Evolutionary conservation across 2,888 invertebrate genomes (phyloP).

Genomic region (Hirtodrosophila duncani): DNA sequence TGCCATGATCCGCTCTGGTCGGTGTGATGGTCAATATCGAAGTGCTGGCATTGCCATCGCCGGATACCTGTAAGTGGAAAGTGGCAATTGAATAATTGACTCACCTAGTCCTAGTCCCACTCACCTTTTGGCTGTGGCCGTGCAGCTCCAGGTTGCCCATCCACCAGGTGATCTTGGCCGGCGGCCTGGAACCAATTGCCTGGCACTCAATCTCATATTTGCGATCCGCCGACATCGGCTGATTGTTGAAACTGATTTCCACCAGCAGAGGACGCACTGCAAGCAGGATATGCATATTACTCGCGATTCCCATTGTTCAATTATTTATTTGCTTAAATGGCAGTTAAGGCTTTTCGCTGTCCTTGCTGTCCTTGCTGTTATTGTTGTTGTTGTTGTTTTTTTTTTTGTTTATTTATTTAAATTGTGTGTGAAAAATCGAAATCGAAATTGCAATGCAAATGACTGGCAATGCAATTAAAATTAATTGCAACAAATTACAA

Average conservation of each 20-base stretch:
- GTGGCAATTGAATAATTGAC: too few relatives aligned
- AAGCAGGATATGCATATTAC: too few relatives aligned
- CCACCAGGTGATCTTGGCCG: constrained; percentile 92
- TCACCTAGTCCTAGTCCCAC: too few relatives aligned
- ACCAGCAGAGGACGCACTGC: constrained; percentile 90
- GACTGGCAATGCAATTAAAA: constrained; percentile 64
- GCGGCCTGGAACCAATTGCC: constrained; percentile 90
- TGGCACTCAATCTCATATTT: constrained; percentile 90
- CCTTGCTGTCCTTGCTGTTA: not conserved
- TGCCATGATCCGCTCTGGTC: constrained; percentile 87
- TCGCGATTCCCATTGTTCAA: constrained; percentile 49
- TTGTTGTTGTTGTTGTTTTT: constrained; percentile 9
- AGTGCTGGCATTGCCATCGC: constrained; percentile 88
- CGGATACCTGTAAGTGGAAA: constrained; percentile 82
- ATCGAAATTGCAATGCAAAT: constrained; percentile 40
- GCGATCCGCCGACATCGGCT: constrained; percentile 90
- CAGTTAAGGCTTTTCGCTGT: constrained; percentile 37
- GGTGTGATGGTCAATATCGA: constrained; percentile 88
- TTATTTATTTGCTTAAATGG: constrained; percentile 63
- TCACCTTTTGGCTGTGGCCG: constrained; percentile 77
- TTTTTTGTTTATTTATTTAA: constrained; percentile 62
- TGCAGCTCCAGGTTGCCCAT: constrained; percentile 85
- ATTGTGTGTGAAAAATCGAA: constrained; percentile 68
- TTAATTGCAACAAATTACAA: constrained; percentile 66
- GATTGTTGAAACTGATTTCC: constrained; percentile 87